Evolutionary conservation across 2,113 vertebrate species (phyloP).

Genomic region (Rafetus swinhoei): DNA sequence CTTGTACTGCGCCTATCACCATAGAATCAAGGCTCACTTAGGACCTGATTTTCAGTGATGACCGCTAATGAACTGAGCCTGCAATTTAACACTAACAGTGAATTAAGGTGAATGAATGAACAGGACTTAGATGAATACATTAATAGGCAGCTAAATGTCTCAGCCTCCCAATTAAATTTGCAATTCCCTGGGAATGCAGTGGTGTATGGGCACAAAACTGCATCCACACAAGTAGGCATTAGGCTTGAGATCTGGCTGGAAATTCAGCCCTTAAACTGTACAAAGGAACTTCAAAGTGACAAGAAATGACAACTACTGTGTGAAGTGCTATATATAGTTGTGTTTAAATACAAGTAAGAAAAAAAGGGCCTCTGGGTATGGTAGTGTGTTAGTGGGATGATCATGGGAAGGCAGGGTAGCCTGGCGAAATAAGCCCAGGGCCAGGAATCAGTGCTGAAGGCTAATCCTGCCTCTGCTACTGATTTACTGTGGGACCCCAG

Average conservation of each 20-base stretch:
- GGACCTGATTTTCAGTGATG: constrained; percentile 44
- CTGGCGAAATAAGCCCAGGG: not conserved
- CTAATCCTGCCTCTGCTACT: constrained; percentile 15
- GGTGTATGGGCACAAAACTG: not conserved
- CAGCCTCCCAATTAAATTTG: not conserved
- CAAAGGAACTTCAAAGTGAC: not conserved
- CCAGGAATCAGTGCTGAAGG: not conserved
- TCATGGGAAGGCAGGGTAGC: not conserved
- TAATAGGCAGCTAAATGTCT: not conserved
- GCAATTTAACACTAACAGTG: constrained; percentile 41
- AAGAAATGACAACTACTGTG: not conserved
- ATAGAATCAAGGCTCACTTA: constrained; percentile 36
- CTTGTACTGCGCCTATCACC: not conserved
- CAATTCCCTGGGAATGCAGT: not conserved
- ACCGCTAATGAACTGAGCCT: constrained; percentile 24
- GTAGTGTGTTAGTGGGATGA: not conserved
- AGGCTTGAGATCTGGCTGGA: not conserved
- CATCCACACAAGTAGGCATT: not conserved
- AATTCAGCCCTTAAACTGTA: not conserved
- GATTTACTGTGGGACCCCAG: not conserved
- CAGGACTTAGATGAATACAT: constrained; percentile 14
- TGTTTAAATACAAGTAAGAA: constrained; percentile 1
- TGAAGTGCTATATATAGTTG: not conserved
- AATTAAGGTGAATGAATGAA: constrained; percentile 40
- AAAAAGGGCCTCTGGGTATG: not conserved